Evolutionary conservation across 2,797 vertebrate species (phyloP).

Genomic region (Adelosebastes latens): DNA sequence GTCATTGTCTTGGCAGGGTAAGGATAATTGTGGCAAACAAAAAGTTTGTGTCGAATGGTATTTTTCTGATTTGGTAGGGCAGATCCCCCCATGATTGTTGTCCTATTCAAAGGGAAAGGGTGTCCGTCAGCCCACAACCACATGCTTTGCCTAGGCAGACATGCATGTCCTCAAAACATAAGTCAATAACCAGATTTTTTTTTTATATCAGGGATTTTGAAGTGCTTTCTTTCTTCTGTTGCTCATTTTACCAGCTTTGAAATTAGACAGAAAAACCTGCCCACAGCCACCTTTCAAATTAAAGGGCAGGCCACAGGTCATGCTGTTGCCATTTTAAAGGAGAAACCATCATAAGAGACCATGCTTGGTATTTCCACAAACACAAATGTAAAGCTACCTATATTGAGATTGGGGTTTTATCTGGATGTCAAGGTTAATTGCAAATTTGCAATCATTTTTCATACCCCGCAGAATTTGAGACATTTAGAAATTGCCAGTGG

Average conservation of each 20-base stretch:
- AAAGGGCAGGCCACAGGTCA: conserved; percentile 76
- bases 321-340: conserved; percentile 77
- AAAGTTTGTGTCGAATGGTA: conserved; percentile 75
- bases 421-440: conserved; percentile 86
- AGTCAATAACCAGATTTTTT: conserved; percentile 75
- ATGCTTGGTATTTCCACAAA: conserved; percentile 82
- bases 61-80: conserved; percentile 78
- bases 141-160: conserved; percentile 78
- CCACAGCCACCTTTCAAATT: conserved; percentile 75
- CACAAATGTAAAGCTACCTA: conserved; percentile 84
- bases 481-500: conserved; percentile 80
- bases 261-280: conserved; percentile 75
- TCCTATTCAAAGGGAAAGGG: conserved; percentile 80
- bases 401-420: conserved; percentile 83
- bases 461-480: conserved; percentile 83
- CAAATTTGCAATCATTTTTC: conserved; percentile 86
- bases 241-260: conserved; percentile 79
- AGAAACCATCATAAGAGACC: conserved; percentile 74
- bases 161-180: conserved; percentile 82
- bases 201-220: conserved; percentile 83
- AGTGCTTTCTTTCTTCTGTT: conserved; percentile 82
- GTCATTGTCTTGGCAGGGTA: conserved; percentile 80
- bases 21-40: conserved; percentile 77
- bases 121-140: conserved; percentile 73
- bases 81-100: conserved; percentile 79